Evolutionary conservation across 2,888 invertebrate genomes (phyloP).

Genomic region (Polietes domitor): DNA sequence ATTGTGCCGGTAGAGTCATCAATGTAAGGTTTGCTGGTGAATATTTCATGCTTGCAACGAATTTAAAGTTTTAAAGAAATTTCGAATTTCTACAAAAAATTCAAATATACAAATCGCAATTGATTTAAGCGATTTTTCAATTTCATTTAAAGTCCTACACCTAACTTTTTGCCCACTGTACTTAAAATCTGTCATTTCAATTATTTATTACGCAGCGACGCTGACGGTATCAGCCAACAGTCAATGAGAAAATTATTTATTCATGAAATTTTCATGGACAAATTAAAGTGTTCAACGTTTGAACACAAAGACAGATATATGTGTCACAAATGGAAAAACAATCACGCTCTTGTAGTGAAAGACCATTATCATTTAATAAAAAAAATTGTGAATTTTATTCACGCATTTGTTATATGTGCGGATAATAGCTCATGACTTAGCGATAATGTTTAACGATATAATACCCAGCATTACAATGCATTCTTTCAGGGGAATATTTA

Average conservation of each 20-base stretch:
- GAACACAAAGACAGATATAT: neutral
- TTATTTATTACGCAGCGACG: too few species aligned
- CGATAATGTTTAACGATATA: neutral
- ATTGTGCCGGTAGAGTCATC: too few species aligned
- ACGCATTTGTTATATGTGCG: neutral
- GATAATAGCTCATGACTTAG: slow-evolving; percentile 2
- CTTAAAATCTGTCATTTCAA: too few species aligned
- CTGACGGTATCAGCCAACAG: too few species aligned
- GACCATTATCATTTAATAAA: neutral
- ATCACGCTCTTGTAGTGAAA: neutral
- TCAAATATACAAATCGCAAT: too few species aligned
- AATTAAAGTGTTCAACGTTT: neutral
- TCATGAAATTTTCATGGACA: neutral
- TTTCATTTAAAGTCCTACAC: too few species aligned
- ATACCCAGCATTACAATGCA: neutral
- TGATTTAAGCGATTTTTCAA: too few species aligned
- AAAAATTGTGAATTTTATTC: neutral
- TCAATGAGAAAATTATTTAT: neutral
- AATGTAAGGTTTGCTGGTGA: too few species aligned
- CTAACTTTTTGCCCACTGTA: too few species aligned
- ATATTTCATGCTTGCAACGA: too few species aligned
- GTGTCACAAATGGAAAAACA: slow-evolving; percentile 25
- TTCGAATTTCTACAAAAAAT: too few species aligned
- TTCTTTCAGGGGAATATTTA: neutral
- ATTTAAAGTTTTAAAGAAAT: too few species aligned